Conservation (phyloP, 2,113 vertebrate species). For the Lucifuga dentata region DNA sequence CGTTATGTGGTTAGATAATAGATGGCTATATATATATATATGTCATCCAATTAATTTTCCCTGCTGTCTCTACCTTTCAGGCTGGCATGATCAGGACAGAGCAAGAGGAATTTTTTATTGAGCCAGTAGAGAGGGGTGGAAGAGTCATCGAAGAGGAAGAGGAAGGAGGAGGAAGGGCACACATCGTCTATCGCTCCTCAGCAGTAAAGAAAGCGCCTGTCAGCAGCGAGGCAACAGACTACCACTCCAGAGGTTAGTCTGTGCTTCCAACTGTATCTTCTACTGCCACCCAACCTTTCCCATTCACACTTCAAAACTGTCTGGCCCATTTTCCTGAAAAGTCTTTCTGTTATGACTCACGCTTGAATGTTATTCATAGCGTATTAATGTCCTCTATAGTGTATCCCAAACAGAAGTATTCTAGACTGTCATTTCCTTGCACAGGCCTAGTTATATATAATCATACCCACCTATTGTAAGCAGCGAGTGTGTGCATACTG, state of each 20-base stretch:
- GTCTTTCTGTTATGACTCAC: not conserved
- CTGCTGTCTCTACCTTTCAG: conserved; percentile 74
- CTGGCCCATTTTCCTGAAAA: not conserved
- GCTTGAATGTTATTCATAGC: no score
- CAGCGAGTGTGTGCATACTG: conserved; percentile 20
- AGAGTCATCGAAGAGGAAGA: conserved; percentile 81
- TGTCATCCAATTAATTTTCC: conserved; percentile 44
- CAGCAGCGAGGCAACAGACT: conserved; percentile 56
- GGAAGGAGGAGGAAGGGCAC: conserved; percentile 86
- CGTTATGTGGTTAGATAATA: not conserved
- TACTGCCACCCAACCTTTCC: conserved; percentile 16
- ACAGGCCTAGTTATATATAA: conserved; percentile 45
- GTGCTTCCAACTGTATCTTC: conserved; percentile 10
- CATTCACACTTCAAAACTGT: conserved; percentile 7
- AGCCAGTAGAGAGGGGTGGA: conserved; percentile 89
- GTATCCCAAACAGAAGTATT: not conserved
- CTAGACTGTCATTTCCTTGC: conserved; percentile 1
- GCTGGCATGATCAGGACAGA: conserved; percentile 96
- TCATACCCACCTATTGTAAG: conserved; percentile 44
- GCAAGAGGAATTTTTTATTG: conserved; percentile 98
- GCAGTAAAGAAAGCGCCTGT: conserved; percentile 83
- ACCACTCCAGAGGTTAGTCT: conserved; percentile 89
- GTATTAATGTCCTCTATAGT: no score
- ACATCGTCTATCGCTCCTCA: conserved; percentile 93
- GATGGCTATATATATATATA: no score